Base-by-base conservation (phyloP, 2,888 invertebrate species). In the Erebia epiphron region DNA sequence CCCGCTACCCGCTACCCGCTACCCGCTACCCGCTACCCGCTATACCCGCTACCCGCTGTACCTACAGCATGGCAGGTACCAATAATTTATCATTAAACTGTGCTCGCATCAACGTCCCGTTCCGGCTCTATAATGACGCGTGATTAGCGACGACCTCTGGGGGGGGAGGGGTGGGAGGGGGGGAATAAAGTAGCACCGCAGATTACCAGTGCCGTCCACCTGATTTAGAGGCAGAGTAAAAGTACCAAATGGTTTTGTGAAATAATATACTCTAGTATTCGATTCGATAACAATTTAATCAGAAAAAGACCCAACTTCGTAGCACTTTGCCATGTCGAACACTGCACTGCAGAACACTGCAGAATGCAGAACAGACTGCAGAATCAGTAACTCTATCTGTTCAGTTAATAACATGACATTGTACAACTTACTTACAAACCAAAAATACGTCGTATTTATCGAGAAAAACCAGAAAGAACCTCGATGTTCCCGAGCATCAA, bases 51-150 rank as follows among this genome's bases (percentile, higher is more conserved):
- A 11, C n/a, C n/a, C n/a, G n/a, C n/a, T n/a, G n/a, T n/a, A n/a
- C n/a, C n/a, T 8, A 16, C 68, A 54, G 65, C 54, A 21, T n/a
- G 62, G 26, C 61, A n/a, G 57, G 46, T 64, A 58, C 63, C 63
- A 35, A 68, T 71, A 60, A 72, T 72, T 68, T 68, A 72, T 70
- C 73, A 70, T 67, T 68, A 67, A 67, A 50, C 49, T 64, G 63
- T 63, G 68, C 63, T 63, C 68, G 68, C 68, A 70, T 67, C 67
- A 66, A 74, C 72, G 70, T 72, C 35, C 67, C 70, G 70, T 70
- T 67, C 46, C 70, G 18, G 50, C 64, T 74, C 67, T 72, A 74
- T 74, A 74, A 74, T 74, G 73, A 71, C 70, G 64, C 65, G 70
- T 65, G 68, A 74, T 74, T 74, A 74, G 74, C 67, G 61, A 46